Conservation (phyloP, 2,888 invertebrate genomes). For the Thymelicus lineola region DNA sequence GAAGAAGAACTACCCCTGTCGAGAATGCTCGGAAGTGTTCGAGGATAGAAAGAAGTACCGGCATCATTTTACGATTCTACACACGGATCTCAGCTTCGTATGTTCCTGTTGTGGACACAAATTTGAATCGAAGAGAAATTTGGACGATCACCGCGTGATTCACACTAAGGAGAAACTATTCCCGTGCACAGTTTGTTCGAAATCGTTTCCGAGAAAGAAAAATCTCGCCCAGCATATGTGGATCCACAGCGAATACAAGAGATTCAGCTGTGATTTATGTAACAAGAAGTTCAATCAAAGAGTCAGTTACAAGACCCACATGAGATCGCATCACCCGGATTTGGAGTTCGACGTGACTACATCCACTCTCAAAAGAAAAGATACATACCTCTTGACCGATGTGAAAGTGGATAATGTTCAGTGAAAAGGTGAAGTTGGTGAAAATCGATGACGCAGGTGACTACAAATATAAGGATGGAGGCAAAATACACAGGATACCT, state of each 20-base stretch:
- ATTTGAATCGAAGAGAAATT: constrained; percentile 63
- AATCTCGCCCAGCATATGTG: constrained; percentile 75
- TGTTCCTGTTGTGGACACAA: constrained; percentile 73
- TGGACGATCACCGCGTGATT: constrained; percentile 77
- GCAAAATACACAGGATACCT: neutral
- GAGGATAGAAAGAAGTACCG: constrained; percentile 63
- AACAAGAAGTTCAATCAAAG: constrained; percentile 75
- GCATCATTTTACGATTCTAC: constrained; percentile 64
- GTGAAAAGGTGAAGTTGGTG: neutral
- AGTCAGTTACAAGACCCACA: constrained; percentile 76
- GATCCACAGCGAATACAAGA: constrained; percentile 73
- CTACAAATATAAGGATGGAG: neutral
- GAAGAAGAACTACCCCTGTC: constrained; percentile 62
- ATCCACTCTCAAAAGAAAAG: neutral
- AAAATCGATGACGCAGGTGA: neutral
- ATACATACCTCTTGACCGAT: constrained; percentile 1
- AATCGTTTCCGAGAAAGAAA: constrained; percentile 72
- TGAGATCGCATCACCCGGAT: constrained; percentile 74
- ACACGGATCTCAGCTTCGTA: constrained; percentile 68
- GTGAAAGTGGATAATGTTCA: constrained; percentile 7
- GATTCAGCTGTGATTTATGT: constrained; percentile 71
- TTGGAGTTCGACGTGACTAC: constrained; percentile 54
- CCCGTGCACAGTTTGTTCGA: constrained; percentile 78
- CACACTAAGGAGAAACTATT: constrained; percentile 82
- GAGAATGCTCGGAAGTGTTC: constrained; percentile 66